phyloP scores from a whole-genome alignment of 2,888 invertebrate species.

The Hirtodrosophila duncani region DNA sequence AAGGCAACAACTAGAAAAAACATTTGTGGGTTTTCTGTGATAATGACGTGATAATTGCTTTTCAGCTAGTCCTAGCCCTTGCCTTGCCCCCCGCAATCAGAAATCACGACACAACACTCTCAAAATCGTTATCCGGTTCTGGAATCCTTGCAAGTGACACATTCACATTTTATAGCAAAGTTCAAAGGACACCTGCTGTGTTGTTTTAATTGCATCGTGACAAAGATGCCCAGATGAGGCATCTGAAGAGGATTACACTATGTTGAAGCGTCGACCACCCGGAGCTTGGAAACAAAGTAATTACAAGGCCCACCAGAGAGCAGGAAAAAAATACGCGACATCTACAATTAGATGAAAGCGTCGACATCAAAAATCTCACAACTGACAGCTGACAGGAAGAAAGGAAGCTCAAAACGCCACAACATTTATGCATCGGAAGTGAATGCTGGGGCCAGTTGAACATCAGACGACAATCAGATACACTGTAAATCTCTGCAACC shows the following conservation, averaged over 20 bases:
- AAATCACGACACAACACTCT: neutral
- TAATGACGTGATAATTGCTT: conserved; percentile 70
- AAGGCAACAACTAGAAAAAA: conserved; percentile 10
- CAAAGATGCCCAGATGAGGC: conserved; percentile 66
- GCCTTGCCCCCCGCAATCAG: neutral
- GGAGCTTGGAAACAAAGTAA: conserved; percentile 65
- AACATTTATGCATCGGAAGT: conserved; percentile 26
- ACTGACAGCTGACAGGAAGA: conserved; percentile 43
- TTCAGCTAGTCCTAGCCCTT: conserved; percentile 21
- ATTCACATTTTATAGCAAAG: conserved; percentile 64
- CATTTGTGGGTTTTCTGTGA: conserved; percentile 47
- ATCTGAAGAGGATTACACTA: too few species aligned
- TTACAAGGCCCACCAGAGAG: conserved; percentile 36
- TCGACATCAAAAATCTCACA: conserved; percentile 46
- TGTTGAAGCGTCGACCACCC: conserved; percentile 57
- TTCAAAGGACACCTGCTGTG: conserved; percentile 77
- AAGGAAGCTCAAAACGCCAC: conserved; percentile 30
- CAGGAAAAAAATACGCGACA: conserved; percentile 10
- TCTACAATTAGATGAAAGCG: conserved; percentile 44
- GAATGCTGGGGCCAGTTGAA: neutral
- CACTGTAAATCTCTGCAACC: too few species aligned
- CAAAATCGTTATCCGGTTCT: conserved; percentile 45
- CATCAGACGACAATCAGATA: too few species aligned
- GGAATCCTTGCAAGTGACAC: conserved; percentile 77
- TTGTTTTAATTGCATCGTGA: conserved; percentile 75